Evolutionary conservation across 2,113 vertebrate genomes (phyloP).

Genomic region (Blennius ocellaris): DNA sequence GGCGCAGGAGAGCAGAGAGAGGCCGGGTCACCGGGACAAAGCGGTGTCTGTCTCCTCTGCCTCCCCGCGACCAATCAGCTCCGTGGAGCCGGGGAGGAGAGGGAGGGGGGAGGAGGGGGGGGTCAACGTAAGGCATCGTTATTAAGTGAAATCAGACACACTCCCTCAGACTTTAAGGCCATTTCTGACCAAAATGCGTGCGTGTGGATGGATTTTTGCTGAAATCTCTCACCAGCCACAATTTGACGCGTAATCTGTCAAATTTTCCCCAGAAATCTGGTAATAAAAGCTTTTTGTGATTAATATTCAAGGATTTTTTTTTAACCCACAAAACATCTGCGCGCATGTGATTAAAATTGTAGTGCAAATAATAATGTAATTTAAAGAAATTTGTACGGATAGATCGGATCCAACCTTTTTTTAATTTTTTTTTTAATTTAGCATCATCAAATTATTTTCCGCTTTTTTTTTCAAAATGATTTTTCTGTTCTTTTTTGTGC

Average conservation of each 20-base stretch:
- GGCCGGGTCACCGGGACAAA: slow-evolving; percentile 84
- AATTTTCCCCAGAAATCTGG: no score
- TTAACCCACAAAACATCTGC: no score
- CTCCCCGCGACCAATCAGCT: slow-evolving; percentile 85
- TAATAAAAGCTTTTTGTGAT: no score
- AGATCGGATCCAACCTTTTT: no score
- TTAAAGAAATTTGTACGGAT: no score
- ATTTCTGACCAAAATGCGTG: slow-evolving; percentile 50
- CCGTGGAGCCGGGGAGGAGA: neutral
- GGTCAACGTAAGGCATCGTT: no score
- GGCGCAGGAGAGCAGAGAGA: slow-evolving; percentile 53
- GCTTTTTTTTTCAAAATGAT: neutral
- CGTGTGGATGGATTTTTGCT: slow-evolving; percentile 40
- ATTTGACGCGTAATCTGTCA: neutral
- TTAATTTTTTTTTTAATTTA: neutral
- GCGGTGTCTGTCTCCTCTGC: slow-evolving; percentile 79
- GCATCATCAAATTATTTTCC: neutral
- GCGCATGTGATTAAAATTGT: no score
- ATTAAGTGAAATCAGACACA: slow-evolving; percentile 84
- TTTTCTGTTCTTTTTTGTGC: neutral
- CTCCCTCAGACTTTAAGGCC: slow-evolving; percentile 82
- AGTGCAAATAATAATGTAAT: no score
- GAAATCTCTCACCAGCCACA: neutral
- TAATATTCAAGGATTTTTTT: no score
- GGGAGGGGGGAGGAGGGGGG: neutral